Evolutionary conservation across 2,113 vertebrate genomes (phyloP).

Genomic region (Heterotis niloticus): DNA sequence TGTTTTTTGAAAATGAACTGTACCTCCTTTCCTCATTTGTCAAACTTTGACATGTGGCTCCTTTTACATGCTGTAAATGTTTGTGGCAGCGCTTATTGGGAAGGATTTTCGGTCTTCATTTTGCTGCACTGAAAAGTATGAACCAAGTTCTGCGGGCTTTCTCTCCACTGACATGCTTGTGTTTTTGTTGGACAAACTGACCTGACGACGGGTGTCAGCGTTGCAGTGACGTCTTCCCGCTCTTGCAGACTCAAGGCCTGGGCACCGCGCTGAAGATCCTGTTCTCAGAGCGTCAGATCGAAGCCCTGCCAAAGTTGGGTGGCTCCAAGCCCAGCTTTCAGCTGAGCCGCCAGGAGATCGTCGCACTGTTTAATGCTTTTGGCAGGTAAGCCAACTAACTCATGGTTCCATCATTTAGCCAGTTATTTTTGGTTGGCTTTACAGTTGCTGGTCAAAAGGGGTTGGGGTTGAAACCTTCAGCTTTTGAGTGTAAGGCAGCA

Average conservation of each 20-base stretch:
- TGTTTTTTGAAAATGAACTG: too few relatives aligned
- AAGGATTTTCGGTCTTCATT: too few relatives aligned
- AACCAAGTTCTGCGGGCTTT: too few relatives aligned
- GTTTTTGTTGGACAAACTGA: background rate
- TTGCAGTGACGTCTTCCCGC: constrained; percentile 2
- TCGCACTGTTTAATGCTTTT: constrained; percentile 87
- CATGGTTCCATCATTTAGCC: background rate
- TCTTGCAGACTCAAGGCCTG: constrained; percentile 81
- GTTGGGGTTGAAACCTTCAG: too few relatives aligned
- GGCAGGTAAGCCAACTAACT: constrained; percentile 69
- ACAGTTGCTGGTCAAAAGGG: background rate
- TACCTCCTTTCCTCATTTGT: background rate
- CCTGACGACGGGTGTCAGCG: background rate
- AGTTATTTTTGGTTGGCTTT: background rate
- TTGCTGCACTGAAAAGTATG: too few relatives aligned
- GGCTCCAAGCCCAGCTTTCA: constrained; percentile 71
- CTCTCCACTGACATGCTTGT: background rate
- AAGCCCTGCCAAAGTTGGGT: constrained; percentile 69
- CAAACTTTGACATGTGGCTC: background rate
- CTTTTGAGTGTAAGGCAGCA: too few relatives aligned
- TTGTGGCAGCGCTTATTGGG: too few relatives aligned
- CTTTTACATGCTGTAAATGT: background rate
- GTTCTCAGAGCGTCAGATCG: constrained; percentile 84
- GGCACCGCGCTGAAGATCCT: constrained; percentile 87
- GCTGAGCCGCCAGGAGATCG: constrained; percentile 85